Percentiles rank a stretch among this genome's conserved stretches.
Conservation (phyloP, 2,888 invertebrate species). For the Amblyjoppa proteus region DNA sequence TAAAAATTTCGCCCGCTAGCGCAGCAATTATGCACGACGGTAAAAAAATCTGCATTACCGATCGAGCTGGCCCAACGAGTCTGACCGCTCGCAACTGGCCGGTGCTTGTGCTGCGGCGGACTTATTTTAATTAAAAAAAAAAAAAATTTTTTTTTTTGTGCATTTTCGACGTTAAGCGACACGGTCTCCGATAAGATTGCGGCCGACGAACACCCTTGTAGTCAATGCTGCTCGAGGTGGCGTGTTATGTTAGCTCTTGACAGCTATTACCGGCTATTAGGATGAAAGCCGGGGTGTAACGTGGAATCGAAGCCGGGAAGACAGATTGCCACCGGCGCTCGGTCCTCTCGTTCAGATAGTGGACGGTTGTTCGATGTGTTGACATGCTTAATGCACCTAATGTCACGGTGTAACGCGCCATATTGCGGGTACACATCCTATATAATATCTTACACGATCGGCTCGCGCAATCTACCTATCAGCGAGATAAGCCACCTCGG, state of each 20-base stretch:
- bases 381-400: slow-evolving; percentile 80
- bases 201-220: slow-evolving; percentile 6
- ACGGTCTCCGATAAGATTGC: slow-evolving; percentile 57
- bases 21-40: background rate
- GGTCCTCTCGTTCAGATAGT: slow-evolving; percentile 72
- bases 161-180: slow-evolving; percentile 52
- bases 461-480: slow-evolving; percentile 24
- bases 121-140: background rate
- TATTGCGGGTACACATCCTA: slow-evolving; percentile 47
- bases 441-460: slow-evolving; percentile 41
- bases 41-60: slow-evolving; percentile 20
- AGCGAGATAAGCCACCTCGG: slow-evolving; percentile 38
- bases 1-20: background rate
- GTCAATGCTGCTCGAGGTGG: slow-evolving; percentile 51
- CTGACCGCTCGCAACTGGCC: background rate
- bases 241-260: slow-evolving; percentile 75
- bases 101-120: slow-evolving; percentile 30
- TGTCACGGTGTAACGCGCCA: slow-evolving; percentile 62
- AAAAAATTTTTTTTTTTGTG: slow-evolving; percentile 30
- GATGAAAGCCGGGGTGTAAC: slow-evolving; percentile 52
- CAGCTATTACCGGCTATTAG: slow-evolving; percentile 75
- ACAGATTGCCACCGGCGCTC: slow-evolving; percentile 74
- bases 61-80: slow-evolving; percentile 6
- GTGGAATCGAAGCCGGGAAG: slow-evolving; percentile 53
- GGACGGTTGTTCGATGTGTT: slow-evolving; percentile 71